Conservation (phyloP, 2,888 invertebrate genomes). For the Ethmia dodecea region DNA sequence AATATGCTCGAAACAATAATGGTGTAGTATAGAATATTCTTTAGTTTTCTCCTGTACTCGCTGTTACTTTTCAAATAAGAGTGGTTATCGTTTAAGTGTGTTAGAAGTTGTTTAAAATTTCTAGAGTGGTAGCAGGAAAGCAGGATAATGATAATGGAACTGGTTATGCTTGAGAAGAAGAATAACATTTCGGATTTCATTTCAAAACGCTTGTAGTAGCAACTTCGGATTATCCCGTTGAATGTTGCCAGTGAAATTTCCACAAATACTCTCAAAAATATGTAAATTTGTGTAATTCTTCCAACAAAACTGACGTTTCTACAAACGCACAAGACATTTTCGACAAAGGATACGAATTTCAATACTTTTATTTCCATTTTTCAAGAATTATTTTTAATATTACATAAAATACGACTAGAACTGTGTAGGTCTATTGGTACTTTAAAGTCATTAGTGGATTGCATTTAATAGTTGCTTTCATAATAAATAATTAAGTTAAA, state of each 20-base stretch:
- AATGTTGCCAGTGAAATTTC: background rate
- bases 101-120: background rate
- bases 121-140: background rate
- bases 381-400: too few relatives aligned
- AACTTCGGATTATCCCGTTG: too few relatives aligned
- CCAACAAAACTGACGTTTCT: conserved; percentile 22
- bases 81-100: background rate
- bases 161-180: background rate
- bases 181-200: background rate
- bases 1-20: too few relatives aligned
- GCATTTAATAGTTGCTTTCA: too few relatives aligned
- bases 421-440: too few relatives aligned
- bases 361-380: too few relatives aligned
- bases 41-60: too few relatives aligned
- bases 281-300: conserved; percentile 4
- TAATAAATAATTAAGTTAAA: too few relatives aligned
- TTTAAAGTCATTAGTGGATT: too few relatives aligned
- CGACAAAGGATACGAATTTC: conserved; percentile 18
- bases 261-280: background rate
- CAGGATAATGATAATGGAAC: background rate
- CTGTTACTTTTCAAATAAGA: background rate
- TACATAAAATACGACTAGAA: too few relatives aligned
- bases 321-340: conserved; percentile 24
- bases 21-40: too few relatives aligned
- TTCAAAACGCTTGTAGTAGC: background rate